Base-by-base conservation (phyloP, 1,140 invertebrate species). In the Chymomyza costata region DNA sequence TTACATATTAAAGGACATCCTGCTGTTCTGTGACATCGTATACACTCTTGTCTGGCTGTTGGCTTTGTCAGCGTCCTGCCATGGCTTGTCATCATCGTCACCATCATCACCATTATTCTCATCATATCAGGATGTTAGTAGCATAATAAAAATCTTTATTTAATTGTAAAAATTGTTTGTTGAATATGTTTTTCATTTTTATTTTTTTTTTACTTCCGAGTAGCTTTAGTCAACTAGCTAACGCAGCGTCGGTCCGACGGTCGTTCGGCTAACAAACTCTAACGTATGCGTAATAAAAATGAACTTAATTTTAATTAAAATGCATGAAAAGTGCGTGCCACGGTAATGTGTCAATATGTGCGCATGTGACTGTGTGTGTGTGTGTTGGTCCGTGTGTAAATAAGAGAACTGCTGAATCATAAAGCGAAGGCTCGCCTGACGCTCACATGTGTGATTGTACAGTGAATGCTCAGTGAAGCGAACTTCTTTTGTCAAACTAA, bases 241-340 rank as follows among this genome's bases (percentile, higher is more conserved):
- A 64, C n/a, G 57, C 54, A 70, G 28, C 15, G n/a, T n/a, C 25
- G 25, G 5, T 5, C 25, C 25, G 25, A 10, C 25, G 10, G 5
- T 5, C 10, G 10, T n/a, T 11, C 31, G 31, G 31, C 31, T 34
- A 11, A 34, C 15, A 15, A 19, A 40, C 35, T 15, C 34, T 31
- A 14, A 2, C 19, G 5, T 32, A 37, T 38, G 56, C 19, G 70
- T 82, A 69, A 82, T 82, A 82, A 82, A 81, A 82, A 71, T 73
- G 65, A 80, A 78, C 63, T 65, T 82, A 82, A 82, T 82, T 82
- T 82, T 82, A 82, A 82, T 82, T 82, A 82, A 82, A 82, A 82
- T 82, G 70, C 78, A 67, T 65, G 66, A 63, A 66, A 76, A 55
- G 48, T 68, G 69, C 69, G 69, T 64, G 49, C 31, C n/a, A n/a